These are phyloP conservation scores for Aphodius sticticus DNA, from an alignment of 2,888 invertebrate genomes.

Conservation along the genomic window DNA sequence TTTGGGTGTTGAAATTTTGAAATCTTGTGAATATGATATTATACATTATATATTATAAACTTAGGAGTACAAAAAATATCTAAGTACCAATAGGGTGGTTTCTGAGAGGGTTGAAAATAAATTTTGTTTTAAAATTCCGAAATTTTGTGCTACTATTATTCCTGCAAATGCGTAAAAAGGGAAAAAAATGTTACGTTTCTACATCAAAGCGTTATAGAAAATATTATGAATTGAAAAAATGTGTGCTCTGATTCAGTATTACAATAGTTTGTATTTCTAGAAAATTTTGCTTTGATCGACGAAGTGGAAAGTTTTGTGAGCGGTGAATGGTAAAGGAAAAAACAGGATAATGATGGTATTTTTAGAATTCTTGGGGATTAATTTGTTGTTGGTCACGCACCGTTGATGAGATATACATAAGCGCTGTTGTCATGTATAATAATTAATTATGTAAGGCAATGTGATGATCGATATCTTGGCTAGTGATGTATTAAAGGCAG, in stretches of 20 bases:
- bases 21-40: no score
- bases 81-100: no score
- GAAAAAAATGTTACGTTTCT: no score
- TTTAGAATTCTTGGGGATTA: neutral
- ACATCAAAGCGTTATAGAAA: no score
- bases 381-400: neutral
- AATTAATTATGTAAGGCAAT: neutral
- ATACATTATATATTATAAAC: no score
- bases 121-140: no score
- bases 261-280: neutral
- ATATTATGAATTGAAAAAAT: no score
- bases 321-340: neutral
- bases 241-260: neutral
- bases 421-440: neutral
- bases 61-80: no score
- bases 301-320: neutral
- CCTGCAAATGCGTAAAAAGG: no score
- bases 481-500: neutral
- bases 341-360: neutral
- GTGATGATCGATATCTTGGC: neutral
- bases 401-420: neutral
- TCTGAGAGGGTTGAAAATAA: no score
- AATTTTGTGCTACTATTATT: no score
- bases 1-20: no score
- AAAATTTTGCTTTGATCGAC: neutral